phyloP scores from a whole-genome alignment of 2,888 invertebrate genomes.

The Biston betularia region DNA sequence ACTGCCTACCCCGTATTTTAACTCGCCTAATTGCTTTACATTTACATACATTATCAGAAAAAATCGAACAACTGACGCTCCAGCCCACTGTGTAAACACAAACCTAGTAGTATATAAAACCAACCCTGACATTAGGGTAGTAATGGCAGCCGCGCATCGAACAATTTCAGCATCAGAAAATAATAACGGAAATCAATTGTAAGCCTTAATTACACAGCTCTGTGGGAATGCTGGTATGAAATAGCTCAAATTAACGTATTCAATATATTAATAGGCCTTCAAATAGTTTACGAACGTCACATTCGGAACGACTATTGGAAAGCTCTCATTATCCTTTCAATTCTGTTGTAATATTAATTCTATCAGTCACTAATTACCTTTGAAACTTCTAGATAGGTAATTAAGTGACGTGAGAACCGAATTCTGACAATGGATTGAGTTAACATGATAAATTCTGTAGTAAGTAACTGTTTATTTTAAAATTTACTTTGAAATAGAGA shows the following conservation, averaged over 20 bases:
- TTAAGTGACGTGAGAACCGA: conserved; percentile 81
- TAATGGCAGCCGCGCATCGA: conserved; percentile 58
- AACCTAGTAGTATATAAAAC: conserved; percentile 52
- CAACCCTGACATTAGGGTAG: conserved; percentile 43
- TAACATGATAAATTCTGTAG: conserved; percentile 68
- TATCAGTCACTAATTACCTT: conserved; percentile 75
- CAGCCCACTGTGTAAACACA: conserved; percentile 73
- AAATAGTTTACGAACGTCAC: conserved; percentile 65
- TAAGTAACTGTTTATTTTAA: conserved; percentile 46
- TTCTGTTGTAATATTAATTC: conserved; percentile 58
- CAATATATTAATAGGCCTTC: conserved; percentile 56
- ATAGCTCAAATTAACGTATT: conserved; percentile 42
- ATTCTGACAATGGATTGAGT: conserved; percentile 74
- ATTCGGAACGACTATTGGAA: conserved; percentile 65
- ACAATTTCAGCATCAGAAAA: conserved; percentile 67
- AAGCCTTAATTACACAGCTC: conserved; percentile 62
- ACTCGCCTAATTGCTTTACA: conserved; percentile 85
- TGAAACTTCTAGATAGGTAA: conserved; percentile 68
- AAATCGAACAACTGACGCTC: conserved; percentile 78
- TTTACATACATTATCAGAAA: conserved; percentile 85
- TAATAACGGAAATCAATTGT: conserved; percentile 79
- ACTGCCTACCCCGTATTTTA: conserved; percentile 85
- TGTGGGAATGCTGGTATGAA: conserved; percentile 59
- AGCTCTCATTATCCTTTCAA: conserved; percentile 77
- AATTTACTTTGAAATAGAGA: conserved; percentile 9